Conservation (phyloP, 2,113 vertebrate species). For the Equus quagga region DNA sequence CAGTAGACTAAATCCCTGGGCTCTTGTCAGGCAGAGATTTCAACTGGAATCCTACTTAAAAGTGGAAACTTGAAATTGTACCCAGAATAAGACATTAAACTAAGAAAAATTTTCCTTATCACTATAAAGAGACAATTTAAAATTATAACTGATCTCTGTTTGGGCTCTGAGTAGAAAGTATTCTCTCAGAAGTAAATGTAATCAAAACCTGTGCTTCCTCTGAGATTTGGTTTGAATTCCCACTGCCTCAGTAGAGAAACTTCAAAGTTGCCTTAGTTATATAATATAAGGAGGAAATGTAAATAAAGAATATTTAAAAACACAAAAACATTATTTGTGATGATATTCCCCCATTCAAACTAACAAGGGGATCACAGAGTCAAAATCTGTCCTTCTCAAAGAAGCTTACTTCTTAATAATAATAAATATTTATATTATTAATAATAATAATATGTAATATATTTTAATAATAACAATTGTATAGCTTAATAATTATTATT, state of each 20-base stretch:
- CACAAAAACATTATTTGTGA: background rate
- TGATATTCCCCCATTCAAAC: background rate
- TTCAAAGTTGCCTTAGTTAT: background rate
- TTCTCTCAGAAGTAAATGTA: background rate
- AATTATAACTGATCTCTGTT: background rate
- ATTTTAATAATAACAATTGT: too few species aligned
- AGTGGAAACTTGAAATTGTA: background rate
- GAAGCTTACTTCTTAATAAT: background rate
- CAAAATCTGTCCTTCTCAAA: background rate
- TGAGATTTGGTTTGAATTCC: background rate
- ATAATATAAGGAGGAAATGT: background rate
- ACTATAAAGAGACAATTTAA: background rate
- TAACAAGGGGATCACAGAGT: background rate
- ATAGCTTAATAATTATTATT: background rate
- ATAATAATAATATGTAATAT: too few species aligned
- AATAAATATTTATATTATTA: too few species aligned
- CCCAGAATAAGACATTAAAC: background rate
- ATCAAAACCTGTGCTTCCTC: background rate
- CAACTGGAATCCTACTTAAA: background rate
- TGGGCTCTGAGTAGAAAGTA: background rate
- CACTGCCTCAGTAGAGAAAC: background rate
- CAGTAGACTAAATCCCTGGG: background rate
- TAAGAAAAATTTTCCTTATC: background rate
- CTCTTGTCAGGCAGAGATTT: background rate
- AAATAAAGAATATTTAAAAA: background rate